A percentile compares a stretch with the other conserved stretches of the same genome.
These are phyloP conservation scores for Rhagoletis zephyria DNA, from an alignment of 1,140 invertebrate species.

Conservation along the genomic window DNA sequence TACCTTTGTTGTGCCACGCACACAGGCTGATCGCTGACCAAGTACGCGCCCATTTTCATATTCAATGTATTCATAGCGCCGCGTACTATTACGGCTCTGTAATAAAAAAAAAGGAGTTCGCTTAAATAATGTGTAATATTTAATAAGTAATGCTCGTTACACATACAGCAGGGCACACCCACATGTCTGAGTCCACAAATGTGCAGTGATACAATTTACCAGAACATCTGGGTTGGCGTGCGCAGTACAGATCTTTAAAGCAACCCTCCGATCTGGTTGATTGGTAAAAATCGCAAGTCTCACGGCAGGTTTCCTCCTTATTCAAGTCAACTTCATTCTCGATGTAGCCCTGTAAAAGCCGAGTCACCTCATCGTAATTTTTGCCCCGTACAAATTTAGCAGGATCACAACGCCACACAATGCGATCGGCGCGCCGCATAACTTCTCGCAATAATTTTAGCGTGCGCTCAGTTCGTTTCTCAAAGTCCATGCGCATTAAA, in stretches of 20 bases:
- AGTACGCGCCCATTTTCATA: slow-evolving; percentile 84
- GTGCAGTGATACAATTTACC: slow-evolving; percentile 85
- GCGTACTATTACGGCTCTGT: slow-evolving; percentile 73
- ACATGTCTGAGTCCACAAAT: slow-evolving; percentile 89
- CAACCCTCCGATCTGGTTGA: slow-evolving; percentile 82
- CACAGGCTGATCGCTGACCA: slow-evolving; percentile 77
- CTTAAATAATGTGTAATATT: neutral
- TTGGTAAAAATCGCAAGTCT: slow-evolving; percentile 85
- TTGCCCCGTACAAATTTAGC: slow-evolving; percentile 71
- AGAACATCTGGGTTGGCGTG: slow-evolving; percentile 79
- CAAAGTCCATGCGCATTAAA: slow-evolving; percentile 78
- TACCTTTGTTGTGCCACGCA: slow-evolving; percentile 78
- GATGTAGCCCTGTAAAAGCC: slow-evolving; percentile 88
- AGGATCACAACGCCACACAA: slow-evolving; percentile 86
- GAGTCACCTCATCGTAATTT: slow-evolving; percentile 84
- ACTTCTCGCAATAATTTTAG: slow-evolving; percentile 79
- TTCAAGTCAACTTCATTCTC: slow-evolving; percentile 92
- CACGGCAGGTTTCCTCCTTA: slow-evolving; percentile 80
- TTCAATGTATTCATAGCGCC: slow-evolving; percentile 87
- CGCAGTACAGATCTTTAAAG: slow-evolving; percentile 81
- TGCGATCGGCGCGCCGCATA: slow-evolving; percentile 79
- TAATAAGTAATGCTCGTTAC: neutral
- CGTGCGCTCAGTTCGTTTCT: slow-evolving; percentile 79
- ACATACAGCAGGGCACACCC: slow-evolving; percentile 84
- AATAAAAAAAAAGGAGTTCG: slow-evolving; percentile 58